Percentiles rank a stretch among this genome's conserved stretches.
phyloP scores from a whole-genome alignment of 2,888 invertebrate species.

The Bhutanitis thaidina region DNA sequence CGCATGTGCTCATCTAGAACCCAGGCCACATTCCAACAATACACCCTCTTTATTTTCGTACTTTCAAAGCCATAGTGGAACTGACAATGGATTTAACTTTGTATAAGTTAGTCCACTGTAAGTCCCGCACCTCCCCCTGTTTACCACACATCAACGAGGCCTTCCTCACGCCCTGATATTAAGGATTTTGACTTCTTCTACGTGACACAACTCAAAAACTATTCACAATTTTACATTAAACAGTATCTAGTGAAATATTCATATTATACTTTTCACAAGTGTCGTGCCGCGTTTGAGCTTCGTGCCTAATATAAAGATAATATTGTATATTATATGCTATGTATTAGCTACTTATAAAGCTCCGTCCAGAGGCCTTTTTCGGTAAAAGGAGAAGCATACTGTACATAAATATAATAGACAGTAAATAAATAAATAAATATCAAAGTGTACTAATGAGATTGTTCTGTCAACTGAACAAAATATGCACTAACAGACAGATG shows the following conservation, averaged over 20 bases:
- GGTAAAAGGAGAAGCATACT: neutral
- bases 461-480: neutral
- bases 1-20: conserved; percentile 79
- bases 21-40: conserved; percentile 59
- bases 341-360: conserved; percentile 34
- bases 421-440: conserved; percentile 11
- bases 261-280: conserved; percentile 52
- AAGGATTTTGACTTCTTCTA: conserved; percentile 36
- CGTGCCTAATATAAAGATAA: conserved; percentile 20
- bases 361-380: conserved; percentile 47
- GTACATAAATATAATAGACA: neutral
- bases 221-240: conserved; percentile 67
- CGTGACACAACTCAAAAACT: conserved; percentile 76
- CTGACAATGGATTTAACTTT: conserved; percentile 41
- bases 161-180: conserved; percentile 74
- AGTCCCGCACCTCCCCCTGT: conserved; percentile 74
- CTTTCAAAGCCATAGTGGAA: conserved; percentile 37
- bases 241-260: conserved; percentile 42
- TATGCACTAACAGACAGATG: neutral
- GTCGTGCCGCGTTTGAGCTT: conserved; percentile 39
- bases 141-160: conserved; percentile 64
- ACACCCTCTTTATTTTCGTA: conserved; percentile 41
- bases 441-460: neutral
- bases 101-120: conserved; percentile 40
- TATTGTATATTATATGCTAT: conserved; percentile 24